Evolutionary conservation across 2,888 invertebrate species (phyloP).

Genomic region (Amphiduros pacificus): DNA sequence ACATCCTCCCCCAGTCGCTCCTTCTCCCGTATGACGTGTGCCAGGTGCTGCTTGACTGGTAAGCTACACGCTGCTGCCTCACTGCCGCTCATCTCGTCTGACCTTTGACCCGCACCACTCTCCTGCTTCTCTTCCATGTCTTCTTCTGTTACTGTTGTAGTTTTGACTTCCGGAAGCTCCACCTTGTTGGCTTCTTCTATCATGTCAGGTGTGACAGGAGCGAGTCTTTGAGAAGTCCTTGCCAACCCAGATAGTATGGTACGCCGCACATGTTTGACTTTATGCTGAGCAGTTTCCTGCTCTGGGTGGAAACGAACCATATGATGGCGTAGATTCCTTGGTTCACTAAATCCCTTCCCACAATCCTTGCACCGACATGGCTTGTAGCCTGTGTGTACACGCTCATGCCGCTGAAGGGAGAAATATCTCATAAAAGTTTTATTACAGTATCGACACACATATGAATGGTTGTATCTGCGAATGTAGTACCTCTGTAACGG

Average conservation of each 20-base stretch:
- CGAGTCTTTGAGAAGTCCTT: slow-evolving; percentile 1
- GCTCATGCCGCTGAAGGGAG: slow-evolving; percentile 56
- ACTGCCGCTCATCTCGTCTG: background rate
- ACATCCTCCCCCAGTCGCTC: slow-evolving; percentile 45
- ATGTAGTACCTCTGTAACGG: too few relatives aligned
- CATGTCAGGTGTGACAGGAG: slow-evolving; percentile 9
- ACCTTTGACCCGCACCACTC: background rate
- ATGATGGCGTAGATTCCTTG: slow-evolving; percentile 56
- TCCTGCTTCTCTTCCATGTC: background rate
- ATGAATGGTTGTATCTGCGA: background rate
- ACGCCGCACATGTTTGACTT: slow-evolving; percentile 8
- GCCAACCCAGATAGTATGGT: slow-evolving; percentile 9
- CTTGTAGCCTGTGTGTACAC: slow-evolving; percentile 57
- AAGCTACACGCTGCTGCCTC: background rate
- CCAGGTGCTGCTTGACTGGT: slow-evolving; percentile 5
- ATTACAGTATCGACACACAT: slow-evolving; percentile 51
- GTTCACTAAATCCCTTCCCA: slow-evolving; percentile 57
- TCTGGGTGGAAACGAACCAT: slow-evolving; percentile 52
- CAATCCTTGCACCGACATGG: slow-evolving; percentile 56
- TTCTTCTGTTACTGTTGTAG: background rate
- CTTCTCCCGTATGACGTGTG: slow-evolving; percentile 37
- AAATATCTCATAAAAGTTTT: slow-evolving; percentile 56
- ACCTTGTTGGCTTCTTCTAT: slow-evolving; percentile 2
- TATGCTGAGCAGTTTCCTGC: background rate
- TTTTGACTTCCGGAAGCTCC: background rate